Base-by-base conservation (phyloP, 2,797 vertebrate species). In the Adrianichthys oophorus region DNA sequence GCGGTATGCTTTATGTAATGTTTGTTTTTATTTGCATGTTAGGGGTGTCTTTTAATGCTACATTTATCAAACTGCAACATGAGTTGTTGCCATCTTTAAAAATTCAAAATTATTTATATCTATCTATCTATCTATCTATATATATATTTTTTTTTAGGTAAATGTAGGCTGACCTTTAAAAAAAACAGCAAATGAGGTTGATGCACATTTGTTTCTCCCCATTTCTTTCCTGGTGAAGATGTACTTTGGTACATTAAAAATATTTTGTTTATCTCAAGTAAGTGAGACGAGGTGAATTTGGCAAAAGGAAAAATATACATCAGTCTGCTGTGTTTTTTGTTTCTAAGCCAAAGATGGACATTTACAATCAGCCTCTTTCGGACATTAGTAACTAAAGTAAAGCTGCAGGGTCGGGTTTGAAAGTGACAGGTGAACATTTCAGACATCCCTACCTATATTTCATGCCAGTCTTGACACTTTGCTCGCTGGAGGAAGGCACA, bases 381-480 rank as follows among this genome's bases (percentile, higher is more conserved):
- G 4, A n/a, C n/a, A 52, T 23, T 59, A 49, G 59, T 32, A 16
- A n/a, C 45, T 37, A 14, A 48, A 19, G 52, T 64, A 55, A 42
- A 5, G 21, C 56, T 55, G 54, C 41, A 1, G 48, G 24, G 69
- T 5, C 2, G 59, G 17, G 44, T 46, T 8, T 41, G 21, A 57
- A 2, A 43, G 23, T 10, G n/a, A 5, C 1, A 40, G 14, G 40
- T 47, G 26, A 52, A 53, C 40, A 50, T 15, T 56, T 58, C 49
- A 56, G 46, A 67, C 62, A 52, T 60, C 47, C 94, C 47, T 98
- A 99, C 98, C 98, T 94, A 92, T 95, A 95, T 64, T 95, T 97
- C 98, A 99, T 98, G 80, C 96, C 95, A 50, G 95, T 96, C 85
- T 87, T 95, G 70, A 91, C 70, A 89, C 93, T 93, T 79, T 92